These are phyloP conservation scores for Helicoverpa zea DNA, from an alignment of 1,140 invertebrate genomes.

Conservation along the genomic window DNA sequence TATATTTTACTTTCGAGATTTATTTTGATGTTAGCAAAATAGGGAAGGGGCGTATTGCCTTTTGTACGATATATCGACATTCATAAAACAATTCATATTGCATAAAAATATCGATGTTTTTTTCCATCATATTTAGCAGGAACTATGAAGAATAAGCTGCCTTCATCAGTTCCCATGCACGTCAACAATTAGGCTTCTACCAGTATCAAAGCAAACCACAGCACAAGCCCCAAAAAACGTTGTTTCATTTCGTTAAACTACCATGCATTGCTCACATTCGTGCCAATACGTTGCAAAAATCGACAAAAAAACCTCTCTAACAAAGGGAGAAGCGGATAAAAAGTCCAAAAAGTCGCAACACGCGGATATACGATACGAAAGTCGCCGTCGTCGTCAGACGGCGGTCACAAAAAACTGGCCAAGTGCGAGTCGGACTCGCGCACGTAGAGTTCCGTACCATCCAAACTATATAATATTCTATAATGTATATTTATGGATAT, in stretches of 20 bases:
- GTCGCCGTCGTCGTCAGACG: constrained; percentile 28
- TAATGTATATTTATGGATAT: too few relatives aligned
- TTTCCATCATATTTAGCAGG: too few relatives aligned
- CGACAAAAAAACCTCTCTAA: constrained; percentile 14
- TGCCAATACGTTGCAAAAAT: constrained; percentile 27
- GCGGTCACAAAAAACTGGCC: constrained; percentile 16
- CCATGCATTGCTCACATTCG: constrained; percentile 24
- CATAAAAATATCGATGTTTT: too few relatives aligned
- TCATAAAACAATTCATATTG: not conserved
- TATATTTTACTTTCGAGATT: not conserved
- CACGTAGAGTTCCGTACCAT: too few relatives aligned
- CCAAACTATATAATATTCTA: too few relatives aligned
- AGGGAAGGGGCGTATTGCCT: not conserved
- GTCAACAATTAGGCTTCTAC: too few relatives aligned
- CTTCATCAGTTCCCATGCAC: too few relatives aligned
- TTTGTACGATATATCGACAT: not conserved
- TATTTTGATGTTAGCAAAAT: not conserved
- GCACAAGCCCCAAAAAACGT: not conserved
- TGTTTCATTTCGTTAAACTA: constrained; percentile 15
- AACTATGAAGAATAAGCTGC: too few relatives aligned
- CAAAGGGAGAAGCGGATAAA: constrained; percentile 29
- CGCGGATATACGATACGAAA: constrained; percentile 43
- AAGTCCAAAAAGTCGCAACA: constrained; percentile 17
- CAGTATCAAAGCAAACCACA: not conserved
- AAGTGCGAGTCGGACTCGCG: too few relatives aligned